These are phyloP conservation scores for Drosophila tristis DNA, from an alignment of 1,140 invertebrate species.

Conservation along the genomic window DNA sequence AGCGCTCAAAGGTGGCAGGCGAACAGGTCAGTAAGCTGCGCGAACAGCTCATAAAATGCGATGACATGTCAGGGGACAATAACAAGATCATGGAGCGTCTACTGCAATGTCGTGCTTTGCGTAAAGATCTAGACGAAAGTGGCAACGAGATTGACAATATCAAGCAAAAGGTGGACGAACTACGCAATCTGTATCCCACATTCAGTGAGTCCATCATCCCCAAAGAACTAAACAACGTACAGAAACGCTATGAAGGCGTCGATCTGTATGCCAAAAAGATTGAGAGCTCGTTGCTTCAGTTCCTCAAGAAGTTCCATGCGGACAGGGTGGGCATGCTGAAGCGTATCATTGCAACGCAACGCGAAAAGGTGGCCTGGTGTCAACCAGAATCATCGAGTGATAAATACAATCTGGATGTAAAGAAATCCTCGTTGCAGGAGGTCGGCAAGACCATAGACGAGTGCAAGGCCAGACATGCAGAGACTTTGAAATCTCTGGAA, in stretches of 20 bases:
- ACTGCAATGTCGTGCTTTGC: constrained; percentile 89
- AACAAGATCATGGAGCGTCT: constrained; percentile 92
- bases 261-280: constrained; percentile 91
- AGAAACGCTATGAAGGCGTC: constrained; percentile 91
- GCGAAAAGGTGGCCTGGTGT: constrained; percentile 97
- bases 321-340: constrained; percentile 93
- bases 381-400: constrained; percentile 94
- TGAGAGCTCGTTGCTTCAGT: constrained; percentile 90
- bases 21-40: constrained; percentile 90
- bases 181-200: constrained; percentile 91
- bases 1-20: constrained; percentile 89
- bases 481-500: constrained; percentile 88
- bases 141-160: constrained; percentile 89
- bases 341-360: constrained; percentile 90
- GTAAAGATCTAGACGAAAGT: constrained; percentile 88
- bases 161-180: constrained; percentile 88
- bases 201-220: constrained; percentile 90
- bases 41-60: constrained; percentile 94
- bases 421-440: constrained; percentile 92
- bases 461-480: constrained; percentile 87
- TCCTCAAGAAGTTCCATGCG: constrained; percentile 94
- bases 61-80: constrained; percentile 95
- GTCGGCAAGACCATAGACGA: constrained; percentile 90
- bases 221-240: constrained; percentile 91
- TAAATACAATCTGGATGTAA: constrained; percentile 96